Evolutionary conservation across 2,113 vertebrate genomes (phyloP).

Genomic region (Alligator sinensis): DNA sequence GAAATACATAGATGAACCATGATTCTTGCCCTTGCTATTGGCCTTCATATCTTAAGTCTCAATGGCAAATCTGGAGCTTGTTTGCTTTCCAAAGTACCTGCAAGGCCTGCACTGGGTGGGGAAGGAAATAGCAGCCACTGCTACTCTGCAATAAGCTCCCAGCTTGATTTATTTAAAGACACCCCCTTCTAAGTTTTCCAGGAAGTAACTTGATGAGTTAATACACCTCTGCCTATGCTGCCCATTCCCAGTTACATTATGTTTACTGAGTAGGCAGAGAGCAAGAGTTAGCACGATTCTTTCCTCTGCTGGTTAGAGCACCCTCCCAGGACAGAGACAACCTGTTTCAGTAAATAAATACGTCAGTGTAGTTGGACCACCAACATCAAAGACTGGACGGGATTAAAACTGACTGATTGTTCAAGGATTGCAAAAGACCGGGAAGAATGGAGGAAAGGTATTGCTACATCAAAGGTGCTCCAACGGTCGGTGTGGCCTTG

Average conservation of each 20-base stretch:
- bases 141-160: background rate
- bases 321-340: background rate
- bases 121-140: background rate
- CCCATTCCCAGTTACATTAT: background rate
- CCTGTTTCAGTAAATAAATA: no score
- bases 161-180: background rate
- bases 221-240: background rate
- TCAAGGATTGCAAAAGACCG: no score
- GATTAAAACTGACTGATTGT: no score
- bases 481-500: no score
- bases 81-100: conserved; percentile 34
- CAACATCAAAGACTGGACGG: no score
- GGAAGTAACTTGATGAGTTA: background rate
- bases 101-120: background rate
- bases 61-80: background rate
- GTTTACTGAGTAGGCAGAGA: background rate
- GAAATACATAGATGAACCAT: background rate
- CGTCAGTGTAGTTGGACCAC: no score
- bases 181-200: background rate
- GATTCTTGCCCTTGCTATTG: conserved; percentile 43
- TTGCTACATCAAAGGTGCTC: no score
- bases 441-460: no score
- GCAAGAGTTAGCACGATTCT: background rate
- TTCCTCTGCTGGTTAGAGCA: background rate
- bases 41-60: conserved; percentile 10